Evolutionary conservation across 2,797 vertebrate species (phyloP).

Genomic region (Gobionotothen gibberifrons): DNA sequence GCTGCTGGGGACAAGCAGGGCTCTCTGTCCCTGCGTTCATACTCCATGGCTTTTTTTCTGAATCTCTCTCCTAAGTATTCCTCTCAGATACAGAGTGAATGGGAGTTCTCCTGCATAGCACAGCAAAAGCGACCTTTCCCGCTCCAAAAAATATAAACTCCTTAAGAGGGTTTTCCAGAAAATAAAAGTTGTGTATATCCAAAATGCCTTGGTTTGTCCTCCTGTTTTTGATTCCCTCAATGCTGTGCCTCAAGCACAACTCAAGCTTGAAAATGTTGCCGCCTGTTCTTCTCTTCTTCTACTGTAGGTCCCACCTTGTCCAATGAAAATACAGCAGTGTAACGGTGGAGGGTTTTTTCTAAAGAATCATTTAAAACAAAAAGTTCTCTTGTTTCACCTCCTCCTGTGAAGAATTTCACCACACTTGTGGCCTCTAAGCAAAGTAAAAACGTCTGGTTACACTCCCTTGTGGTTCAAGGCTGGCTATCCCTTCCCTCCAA

Average conservation of each 20-base stretch:
- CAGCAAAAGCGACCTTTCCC: conserved; percentile 33
- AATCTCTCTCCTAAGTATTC: conserved; percentile 50
- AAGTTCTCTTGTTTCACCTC: conserved; percentile 65
- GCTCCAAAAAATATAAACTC: conserved; percentile 37
- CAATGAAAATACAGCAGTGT: conserved; percentile 57
- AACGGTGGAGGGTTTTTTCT: conserved; percentile 31
- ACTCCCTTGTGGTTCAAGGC: conserved; percentile 56
- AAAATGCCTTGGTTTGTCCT: conserved; percentile 47
- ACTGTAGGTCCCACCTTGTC: conserved; percentile 52
- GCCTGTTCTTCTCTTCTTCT: conserved; percentile 54
- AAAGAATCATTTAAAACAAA: conserved; percentile 67
- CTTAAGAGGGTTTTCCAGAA: conserved; percentile 32
- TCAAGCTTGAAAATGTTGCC: conserved; percentile 47
- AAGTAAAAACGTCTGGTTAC: conserved; percentile 57
- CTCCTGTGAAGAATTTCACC: conserved; percentile 51
- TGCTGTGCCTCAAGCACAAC: conserved; percentile 44
- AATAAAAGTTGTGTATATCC: conserved; percentile 43
- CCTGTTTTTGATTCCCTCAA: conserved; percentile 33
- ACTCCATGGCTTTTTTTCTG: conserved; percentile 76
- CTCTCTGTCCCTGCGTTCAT: conserved; percentile 81
- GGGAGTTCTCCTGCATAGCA: conserved; percentile 66
- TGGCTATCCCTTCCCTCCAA: conserved; percentile 70
- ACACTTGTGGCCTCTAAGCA: conserved; percentile 42
- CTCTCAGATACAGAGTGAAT: conserved; percentile 54
- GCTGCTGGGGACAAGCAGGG: conserved; percentile 90